Base-by-base conservation (phyloP, 2,113 vertebrate genomes). In the Toxotes chatareus region DNA sequence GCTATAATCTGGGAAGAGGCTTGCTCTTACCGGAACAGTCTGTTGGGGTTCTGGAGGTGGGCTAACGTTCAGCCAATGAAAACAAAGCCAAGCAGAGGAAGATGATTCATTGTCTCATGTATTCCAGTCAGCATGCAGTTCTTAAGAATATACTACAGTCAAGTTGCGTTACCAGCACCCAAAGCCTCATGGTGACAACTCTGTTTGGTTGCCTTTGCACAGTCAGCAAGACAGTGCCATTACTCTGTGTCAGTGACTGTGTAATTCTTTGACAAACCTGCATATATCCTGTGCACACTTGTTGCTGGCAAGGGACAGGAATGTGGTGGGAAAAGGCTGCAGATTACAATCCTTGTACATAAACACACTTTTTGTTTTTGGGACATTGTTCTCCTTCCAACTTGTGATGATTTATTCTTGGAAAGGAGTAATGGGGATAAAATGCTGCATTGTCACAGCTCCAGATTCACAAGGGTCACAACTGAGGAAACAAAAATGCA, bases 11-110 rank as follows among this genome's bases (percentile, higher is more conserved):
- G 88, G 85, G 73, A 90, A 88, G 73, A 88, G 89, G 90, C 66
- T 71, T 90, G 91, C 65, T 83, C 72, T 91, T 92, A 91, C 91
- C 70, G 84, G 86, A 92, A 92, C 62, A 68, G 64, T 84, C 77
- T 80, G 78, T 68, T 79, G 82, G 87, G 89, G 84, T 76, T 84
- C 71, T 85, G 75, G 86, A 90, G 75, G 77, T 87, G 80, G 81
- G 73, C 79, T 84, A 23, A 89, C 16, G 0, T 76, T 71, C 72
- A 80, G 79, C 92, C 93, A 94, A 91, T 92, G 67, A 90, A 80
- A 91, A 77, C 21, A 5, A 72, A 80, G 83, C 78, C 66, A 44
- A 74, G 67, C 65, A 62, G 72, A 34, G 16, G 65, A 85, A 55
- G 85, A 86, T 92, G 77, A 94, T 80, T 92, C 88, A 90, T 10